These are phyloP conservation scores for Chrysomela aeneicollis DNA, from an alignment of 2,888 invertebrate genomes.

Conservation along the genomic window DNA sequence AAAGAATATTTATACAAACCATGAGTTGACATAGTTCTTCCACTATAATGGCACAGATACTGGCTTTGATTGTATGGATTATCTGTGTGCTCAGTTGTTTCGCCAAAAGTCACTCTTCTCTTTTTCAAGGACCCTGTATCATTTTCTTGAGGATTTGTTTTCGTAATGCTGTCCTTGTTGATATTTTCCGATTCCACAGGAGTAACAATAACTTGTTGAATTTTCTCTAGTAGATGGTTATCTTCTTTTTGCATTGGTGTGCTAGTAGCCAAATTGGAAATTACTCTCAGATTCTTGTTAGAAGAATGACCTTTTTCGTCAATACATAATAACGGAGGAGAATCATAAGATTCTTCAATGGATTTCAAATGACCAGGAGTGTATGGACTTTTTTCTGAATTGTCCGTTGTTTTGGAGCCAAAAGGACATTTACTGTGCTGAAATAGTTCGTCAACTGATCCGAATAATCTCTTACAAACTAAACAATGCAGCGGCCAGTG, in stretches of 20 bases:
- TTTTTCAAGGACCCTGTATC: conserved; percentile 38
- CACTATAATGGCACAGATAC: conserved; percentile 6
- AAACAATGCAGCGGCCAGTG: conserved; percentile 55
- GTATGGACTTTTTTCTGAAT: conserved; percentile 40
- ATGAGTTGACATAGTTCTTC: conserved; percentile 20
- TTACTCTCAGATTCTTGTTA: conserved; percentile 30
- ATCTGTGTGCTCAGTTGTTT: conserved; percentile 41
- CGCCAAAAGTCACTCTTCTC: conserved; percentile 53
- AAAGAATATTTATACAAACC: conserved; percentile 11
- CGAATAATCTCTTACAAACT: conserved; percentile 49
- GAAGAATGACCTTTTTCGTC: conserved; percentile 15
- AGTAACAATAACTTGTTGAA: conserved; percentile 44
- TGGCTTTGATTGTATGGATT: conserved; percentile 8
- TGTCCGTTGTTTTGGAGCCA: conserved; percentile 27
- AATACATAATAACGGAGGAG: conserved; percentile 37
- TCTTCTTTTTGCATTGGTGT: conserved; percentile 51
- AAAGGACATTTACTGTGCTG: conserved; percentile 46
- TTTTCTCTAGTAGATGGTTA: conserved; percentile 40
- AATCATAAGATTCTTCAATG: conserved; percentile 33
- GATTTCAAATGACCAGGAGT: conserved; percentile 23
- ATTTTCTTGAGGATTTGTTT: conserved; percentile 26
- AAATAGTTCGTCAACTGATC: conserved; percentile 45
- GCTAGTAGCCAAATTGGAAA: conserved; percentile 47
- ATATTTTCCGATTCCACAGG: conserved; percentile 43
- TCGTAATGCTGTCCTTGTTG: conserved; percentile 30